Conservation (phyloP, 2,113 vertebrate genomes). For the Pagrus major region DNA sequence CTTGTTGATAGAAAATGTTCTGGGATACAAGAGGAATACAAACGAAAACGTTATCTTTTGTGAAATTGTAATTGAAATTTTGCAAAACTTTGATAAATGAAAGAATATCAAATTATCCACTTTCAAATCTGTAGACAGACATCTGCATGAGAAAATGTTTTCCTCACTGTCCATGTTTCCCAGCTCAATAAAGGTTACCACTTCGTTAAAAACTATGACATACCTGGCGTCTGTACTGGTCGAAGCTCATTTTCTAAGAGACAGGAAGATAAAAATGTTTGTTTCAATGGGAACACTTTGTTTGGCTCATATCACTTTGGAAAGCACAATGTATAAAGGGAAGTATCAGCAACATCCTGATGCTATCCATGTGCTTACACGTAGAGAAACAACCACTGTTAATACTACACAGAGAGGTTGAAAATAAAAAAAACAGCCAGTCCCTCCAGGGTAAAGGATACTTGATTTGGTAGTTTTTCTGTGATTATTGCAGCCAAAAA, state of each 20-base stretch:
- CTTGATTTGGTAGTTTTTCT: background rate
- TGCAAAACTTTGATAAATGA: background rate
- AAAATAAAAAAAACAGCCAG: background rate
- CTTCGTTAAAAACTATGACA: constrained; percentile 35
- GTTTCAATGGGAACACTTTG: background rate
- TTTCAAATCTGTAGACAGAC: background rate
- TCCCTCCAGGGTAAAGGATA: background rate
- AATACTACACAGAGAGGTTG: background rate
- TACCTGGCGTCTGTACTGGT: constrained; percentile 87
- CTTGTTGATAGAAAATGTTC: constrained; percentile 95
- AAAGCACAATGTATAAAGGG: background rate
- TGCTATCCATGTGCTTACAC: background rate
- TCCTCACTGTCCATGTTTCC: background rate
- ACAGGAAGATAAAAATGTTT: constrained; percentile 60
- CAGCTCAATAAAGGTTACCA: background rate
- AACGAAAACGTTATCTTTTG: background rate
- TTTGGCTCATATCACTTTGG: background rate
- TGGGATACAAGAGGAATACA: constrained; percentile 60
- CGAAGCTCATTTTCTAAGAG: constrained; percentile 88
- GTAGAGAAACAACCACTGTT: background rate
- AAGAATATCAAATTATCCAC: background rate
- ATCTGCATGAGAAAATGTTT: background rate
- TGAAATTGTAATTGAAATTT: background rate
- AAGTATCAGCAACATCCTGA: background rate
- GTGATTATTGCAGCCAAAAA: background rate